Base-by-base conservation (phyloP, 2,797 vertebrate genomes). In the Acridotheres tristis region DNA sequence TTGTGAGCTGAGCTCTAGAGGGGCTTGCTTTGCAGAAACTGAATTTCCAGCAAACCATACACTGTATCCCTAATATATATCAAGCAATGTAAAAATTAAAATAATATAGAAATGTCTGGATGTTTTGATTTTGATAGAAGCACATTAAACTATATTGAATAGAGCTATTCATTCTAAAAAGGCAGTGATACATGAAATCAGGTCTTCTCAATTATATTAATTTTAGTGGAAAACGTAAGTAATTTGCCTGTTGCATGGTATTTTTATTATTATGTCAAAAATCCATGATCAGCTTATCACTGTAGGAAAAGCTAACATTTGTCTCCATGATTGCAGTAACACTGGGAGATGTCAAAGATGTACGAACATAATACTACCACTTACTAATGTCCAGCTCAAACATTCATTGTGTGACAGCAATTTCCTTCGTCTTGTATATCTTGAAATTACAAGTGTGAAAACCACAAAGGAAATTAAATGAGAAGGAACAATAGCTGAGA, bases 391-490 rank as follows among this genome's bases (percentile, higher is more conserved):
- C 90, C 96, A 93, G 45, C 85, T 94, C 86, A 96, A 71, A 96
- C 74, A 85, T 90, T 95, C 86, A 55, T 94, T 91, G 38, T 96
- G 50, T 68, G 93, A 93, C 90, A 93, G 89, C 72, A 88, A 89
- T 96, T 96, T 97, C 96, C 92, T 95, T 94, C 75, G 7, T 89
- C 94, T 94, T 94, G 79, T 75, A 92, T 90, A 90, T 97, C 75
- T 95, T 93, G 90, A 97, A 97, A 97, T 97, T 97, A 95, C 82
- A 97, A 95, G 77, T 89, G 82, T 95, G 82, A 96, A 96, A 97
- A 92, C 69, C 55, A 93, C 38, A n/a, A 97, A 81, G 40, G 87
- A 96, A 97, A 97, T 96, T 79, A 97, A 96, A 97, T 90, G 84
- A 96, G 67, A 95, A 93, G 85, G 85, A 97, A 95, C 74, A 95